phyloP scores from a whole-genome alignment of 2,888 invertebrate species.

The Orthosia incerta region DNA sequence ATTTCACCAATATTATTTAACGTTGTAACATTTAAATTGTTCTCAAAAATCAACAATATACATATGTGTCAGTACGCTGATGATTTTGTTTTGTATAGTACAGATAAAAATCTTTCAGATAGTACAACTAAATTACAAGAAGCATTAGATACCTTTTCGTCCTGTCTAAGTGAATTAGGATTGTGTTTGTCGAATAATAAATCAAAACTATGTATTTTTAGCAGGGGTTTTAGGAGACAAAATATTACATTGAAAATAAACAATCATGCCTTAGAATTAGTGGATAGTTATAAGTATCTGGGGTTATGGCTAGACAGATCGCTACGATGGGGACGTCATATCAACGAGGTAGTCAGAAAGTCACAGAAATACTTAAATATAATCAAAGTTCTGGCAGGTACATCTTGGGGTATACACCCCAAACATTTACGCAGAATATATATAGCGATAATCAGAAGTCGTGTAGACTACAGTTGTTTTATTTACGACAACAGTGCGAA shows the following conservation, averaged over 20 bases:
- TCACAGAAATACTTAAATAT: slow-evolving; percentile 10
- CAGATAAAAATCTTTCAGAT: neutral
- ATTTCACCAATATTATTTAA: slow-evolving; percentile 3
- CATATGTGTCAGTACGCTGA: slow-evolving; percentile 3
- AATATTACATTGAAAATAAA: neutral
- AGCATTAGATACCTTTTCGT: neutral
- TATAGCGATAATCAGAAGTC: too few species aligned
- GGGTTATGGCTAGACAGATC: slow-evolving; percentile 13
- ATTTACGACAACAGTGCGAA: too few species aligned
- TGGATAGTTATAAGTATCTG: slow-evolving; percentile 1
- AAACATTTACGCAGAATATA: too few species aligned
- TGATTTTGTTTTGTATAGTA: slow-evolving; percentile 3
- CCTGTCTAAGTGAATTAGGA: neutral
- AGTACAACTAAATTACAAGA: slow-evolving; percentile 1
- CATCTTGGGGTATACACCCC: neutral
- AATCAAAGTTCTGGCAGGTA: slow-evolving; percentile 1
- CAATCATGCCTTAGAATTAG: slow-evolving; percentile 3
- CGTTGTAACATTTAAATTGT: neutral
- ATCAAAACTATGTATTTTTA: slow-evolving; percentile 13
- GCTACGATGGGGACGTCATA: slow-evolving; percentile 4
- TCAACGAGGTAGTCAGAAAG: slow-evolving; percentile 2
- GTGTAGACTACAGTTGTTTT: too few species aligned
- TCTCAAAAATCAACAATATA: too few species aligned
- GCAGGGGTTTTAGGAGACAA: slow-evolving; percentile 3
- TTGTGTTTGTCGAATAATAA: neutral